These are phyloP conservation scores for Oreotrochilus melanogaster DNA, from an alignment of 2,113 vertebrate genomes.

Conservation along the genomic window DNA sequence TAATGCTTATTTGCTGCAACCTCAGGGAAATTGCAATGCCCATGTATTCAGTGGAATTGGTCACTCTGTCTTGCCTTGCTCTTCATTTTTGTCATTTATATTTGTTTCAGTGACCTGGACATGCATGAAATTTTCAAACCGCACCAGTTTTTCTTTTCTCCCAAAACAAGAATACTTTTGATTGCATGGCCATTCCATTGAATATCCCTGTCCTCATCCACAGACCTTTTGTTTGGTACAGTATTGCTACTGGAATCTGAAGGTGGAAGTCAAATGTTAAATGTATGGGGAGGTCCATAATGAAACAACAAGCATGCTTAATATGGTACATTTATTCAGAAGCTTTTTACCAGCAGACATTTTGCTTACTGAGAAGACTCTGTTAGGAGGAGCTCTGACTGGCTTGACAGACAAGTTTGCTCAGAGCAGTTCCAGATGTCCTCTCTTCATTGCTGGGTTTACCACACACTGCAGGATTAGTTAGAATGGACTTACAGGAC, in stretches of 20 bases:
- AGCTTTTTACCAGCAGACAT: background rate
- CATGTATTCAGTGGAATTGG: slow-evolving; percentile 83
- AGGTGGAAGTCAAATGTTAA: background rate
- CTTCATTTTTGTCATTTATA: slow-evolving; percentile 84
- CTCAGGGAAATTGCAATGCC: slow-evolving; percentile 84
- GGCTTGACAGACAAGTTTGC: background rate
- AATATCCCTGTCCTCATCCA: slow-evolving; percentile 75
- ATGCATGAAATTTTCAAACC: slow-evolving; percentile 77
- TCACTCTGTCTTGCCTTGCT: slow-evolving; percentile 77
- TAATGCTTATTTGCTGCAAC: slow-evolving; percentile 83
- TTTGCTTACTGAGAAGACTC: background rate
- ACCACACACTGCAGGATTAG: background rate
- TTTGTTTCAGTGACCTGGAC: slow-evolving; percentile 80
- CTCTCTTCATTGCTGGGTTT: background rate
- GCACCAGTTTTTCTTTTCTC: slow-evolving; percentile 64
- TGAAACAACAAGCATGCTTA: background rate
- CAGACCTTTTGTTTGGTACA: slow-evolving; percentile 53
- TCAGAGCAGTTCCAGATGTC: slow-evolving; percentile 9
- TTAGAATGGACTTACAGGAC: background rate
- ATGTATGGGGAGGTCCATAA: background rate
- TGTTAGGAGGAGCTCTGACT: background rate
- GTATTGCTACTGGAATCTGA: background rate
- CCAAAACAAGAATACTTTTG: slow-evolving; percentile 56
- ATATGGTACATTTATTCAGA: background rate
- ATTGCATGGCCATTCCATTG: slow-evolving; percentile 88